These are phyloP conservation scores for Dendrolimus houi DNA, from an alignment of 2,888 invertebrate genomes.

Conservation along the genomic window DNA sequence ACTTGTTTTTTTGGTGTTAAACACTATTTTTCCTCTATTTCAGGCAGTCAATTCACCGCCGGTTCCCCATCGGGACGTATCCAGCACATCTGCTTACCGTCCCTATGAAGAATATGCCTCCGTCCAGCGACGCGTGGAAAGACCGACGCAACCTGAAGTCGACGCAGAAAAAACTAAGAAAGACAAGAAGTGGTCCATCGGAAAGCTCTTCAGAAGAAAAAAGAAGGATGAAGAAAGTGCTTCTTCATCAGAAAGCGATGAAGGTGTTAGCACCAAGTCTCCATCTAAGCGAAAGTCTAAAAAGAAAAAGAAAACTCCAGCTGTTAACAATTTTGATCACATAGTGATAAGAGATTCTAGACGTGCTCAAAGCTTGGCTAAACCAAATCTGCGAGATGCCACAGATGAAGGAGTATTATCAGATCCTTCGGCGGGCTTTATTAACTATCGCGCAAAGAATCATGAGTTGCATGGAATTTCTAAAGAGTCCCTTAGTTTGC, in stretches of 20 bases:
- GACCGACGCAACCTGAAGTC: conserved; percentile 41
- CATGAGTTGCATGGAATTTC: conserved; percentile 49
- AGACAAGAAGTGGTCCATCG: conserved; percentile 88
- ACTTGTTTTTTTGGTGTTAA: not conserved
- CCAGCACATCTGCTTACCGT: conserved; percentile 41
- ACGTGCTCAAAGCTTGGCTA: conserved; percentile 66
- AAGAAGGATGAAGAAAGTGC: conserved; percentile 80
- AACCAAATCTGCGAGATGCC: conserved; percentile 46
- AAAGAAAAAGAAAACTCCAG: conserved; percentile 72
- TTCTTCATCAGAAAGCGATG: conserved; percentile 71
- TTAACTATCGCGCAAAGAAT: conserved; percentile 55
- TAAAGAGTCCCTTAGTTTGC: conserved; percentile 54
- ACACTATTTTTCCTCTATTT: conserved; percentile 29
- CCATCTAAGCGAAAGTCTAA: conserved; percentile 61
- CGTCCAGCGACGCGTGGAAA: conserved; percentile 49
- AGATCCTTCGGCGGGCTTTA: conserved; percentile 73
- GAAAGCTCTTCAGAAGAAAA: conserved; percentile 85
- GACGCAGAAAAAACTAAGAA: conserved; percentile 66
- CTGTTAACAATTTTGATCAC: conserved; percentile 80
- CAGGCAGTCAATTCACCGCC: conserved; percentile 74
- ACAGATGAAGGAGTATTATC: conserved; percentile 75
- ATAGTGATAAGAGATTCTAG: conserved; percentile 76
- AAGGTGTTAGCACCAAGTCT: conserved; percentile 56
- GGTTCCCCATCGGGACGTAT: conserved; percentile 59
- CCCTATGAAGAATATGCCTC: conserved; percentile 59